These are phyloP conservation scores for Ceyx cyanopectus DNA, from an alignment of 2,113 vertebrate species.

Conservation along the genomic window DNA sequence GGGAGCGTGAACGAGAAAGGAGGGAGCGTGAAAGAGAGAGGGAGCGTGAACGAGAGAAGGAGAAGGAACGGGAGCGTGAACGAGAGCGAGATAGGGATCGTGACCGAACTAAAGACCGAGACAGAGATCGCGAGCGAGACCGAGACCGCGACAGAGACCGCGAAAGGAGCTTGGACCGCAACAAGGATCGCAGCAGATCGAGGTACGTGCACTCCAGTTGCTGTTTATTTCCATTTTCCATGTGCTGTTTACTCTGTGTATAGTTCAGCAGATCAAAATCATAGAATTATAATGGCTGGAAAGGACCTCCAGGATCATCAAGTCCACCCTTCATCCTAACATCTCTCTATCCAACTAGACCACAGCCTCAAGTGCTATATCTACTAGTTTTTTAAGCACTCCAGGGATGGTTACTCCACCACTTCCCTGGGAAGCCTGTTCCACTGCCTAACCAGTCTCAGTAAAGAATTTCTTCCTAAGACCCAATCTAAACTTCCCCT, in stretches of 20 bases:
- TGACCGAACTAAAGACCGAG: conserved; percentile 84
- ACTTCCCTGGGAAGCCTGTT: too few species aligned
- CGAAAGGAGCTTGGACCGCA: conserved; percentile 85
- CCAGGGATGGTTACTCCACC: too few species aligned
- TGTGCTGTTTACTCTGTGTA: rapidly evolving
- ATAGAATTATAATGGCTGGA: too few species aligned
- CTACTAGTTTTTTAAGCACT: too few species aligned
- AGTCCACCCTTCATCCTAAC: too few species aligned
- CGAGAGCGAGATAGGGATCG: conserved; percentile 90
- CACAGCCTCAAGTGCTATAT: too few species aligned
- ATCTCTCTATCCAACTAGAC: too few species aligned
- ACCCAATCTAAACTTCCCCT: too few species aligned
- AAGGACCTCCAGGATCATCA: too few species aligned
- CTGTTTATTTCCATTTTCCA: not conserved
- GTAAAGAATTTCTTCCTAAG: too few species aligned
- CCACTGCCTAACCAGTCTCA: too few species aligned
- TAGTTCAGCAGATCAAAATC: not conserved
- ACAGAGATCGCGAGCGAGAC: conserved; percentile 88
- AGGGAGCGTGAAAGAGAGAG: conserved; percentile 93
- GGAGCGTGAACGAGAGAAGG: conserved; percentile 88
- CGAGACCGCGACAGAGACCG: conserved; percentile 88
- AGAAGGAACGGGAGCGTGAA: conserved; percentile 87
- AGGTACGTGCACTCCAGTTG: conserved; percentile 76
- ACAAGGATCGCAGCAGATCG: conserved; percentile 89
- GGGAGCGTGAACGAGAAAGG: conserved; percentile 94